Percentiles rank a stretch among this genome's conserved stretches.
Conservation (phyloP, 2,797 vertebrate species). For the Clarias platycephalus region DNA sequence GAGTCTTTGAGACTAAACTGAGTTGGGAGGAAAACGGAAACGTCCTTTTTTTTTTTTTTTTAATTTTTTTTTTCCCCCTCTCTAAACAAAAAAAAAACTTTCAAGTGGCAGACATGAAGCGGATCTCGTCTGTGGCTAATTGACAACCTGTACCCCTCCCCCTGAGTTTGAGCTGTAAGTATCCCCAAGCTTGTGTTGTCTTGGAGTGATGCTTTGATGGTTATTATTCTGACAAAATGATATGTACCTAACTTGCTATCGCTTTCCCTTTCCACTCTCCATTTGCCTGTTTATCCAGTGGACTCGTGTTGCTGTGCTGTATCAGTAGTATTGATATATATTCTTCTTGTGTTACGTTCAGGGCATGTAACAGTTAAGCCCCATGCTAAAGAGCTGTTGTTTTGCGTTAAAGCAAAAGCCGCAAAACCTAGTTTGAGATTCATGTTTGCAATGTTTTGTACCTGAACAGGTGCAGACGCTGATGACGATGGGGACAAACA, state of each 20-base stretch:
- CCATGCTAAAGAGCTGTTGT: constrained; percentile 24
- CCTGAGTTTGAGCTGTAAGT: constrained; percentile 57
- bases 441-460: constrained; percentile 65
- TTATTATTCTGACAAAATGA: constrained; percentile 43
- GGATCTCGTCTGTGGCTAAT: constrained; percentile 31
- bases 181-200: constrained; percentile 60
- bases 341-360: constrained; percentile 12
- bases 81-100: constrained; percentile 11
- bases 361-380: constrained; percentile 10
- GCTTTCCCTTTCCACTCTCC: constrained; percentile 30
- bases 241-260: constrained; percentile 47
- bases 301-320: constrained; percentile 23
- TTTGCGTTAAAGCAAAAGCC: constrained; percentile 34
- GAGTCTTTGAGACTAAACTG: constrained; percentile 30
- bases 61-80: neutral
- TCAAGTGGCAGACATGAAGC: constrained; percentile 40
- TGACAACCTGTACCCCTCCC: constrained; percentile 43
- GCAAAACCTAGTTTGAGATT: constrained; percentile 40
- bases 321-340: constrained; percentile 18
- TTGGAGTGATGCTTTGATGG: constrained; percentile 54
- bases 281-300: constrained; percentile 16
- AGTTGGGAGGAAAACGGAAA: constrained; percentile 28
- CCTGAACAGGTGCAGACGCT: constrained; percentile 80
- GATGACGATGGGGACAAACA: constrained; percentile 81
- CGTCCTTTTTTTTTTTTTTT: neutral